Percentiles rank a stretch among this genome's conserved stretches.
phyloP scores from a whole-genome alignment of 2,113 vertebrate species.

The Plotosus lineatus region DNA sequence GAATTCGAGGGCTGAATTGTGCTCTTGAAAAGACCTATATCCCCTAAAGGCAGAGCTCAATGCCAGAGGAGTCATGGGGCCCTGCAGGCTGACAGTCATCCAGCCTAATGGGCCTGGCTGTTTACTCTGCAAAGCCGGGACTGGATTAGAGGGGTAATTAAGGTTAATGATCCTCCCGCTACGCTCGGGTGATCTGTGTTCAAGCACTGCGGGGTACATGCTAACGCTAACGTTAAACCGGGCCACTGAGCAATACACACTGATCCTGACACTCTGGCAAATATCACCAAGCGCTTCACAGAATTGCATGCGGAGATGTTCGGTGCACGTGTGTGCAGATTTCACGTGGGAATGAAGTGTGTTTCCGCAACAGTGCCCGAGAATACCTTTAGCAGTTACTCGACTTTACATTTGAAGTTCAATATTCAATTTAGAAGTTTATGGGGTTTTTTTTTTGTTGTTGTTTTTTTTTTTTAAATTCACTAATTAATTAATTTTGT shows the following conservation, averaged over 20 bases:
- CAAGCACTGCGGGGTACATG: conserved; percentile 64
- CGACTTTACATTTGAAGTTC: not conserved
- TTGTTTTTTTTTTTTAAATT: too few species aligned
- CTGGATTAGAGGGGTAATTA: conserved; percentile 86
- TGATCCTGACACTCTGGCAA: conserved; percentile 41
- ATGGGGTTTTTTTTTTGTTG: too few species aligned
- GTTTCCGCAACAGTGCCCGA: not conserved
- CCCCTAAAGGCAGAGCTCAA: conserved; percentile 67
- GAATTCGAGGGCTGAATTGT: conserved; percentile 16
- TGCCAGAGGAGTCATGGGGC: conserved; percentile 76
- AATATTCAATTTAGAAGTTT: too few species aligned
- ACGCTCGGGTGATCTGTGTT: conserved; percentile 74
- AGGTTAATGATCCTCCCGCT: conserved; percentile 80
- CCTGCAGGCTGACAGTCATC: conserved; percentile 80
- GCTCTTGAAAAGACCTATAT: conserved; percentile 48
- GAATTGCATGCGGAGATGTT: not conserved
- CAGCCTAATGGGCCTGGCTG: conserved; percentile 79
- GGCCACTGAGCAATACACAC: conserved; percentile 52
- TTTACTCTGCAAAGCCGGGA: conserved; percentile 80
- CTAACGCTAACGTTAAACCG: conserved; percentile 38
- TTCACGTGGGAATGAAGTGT: not conserved
- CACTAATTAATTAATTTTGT: not conserved
- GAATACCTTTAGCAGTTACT: not conserved
- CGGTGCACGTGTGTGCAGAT: not conserved
- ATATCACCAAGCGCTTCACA: not conserved